Percentiles rank a stretch among this genome's conserved stretches.
phyloP scores from a whole-genome alignment of 2,888 invertebrate species.

The Diadromus collaris region DNA sequence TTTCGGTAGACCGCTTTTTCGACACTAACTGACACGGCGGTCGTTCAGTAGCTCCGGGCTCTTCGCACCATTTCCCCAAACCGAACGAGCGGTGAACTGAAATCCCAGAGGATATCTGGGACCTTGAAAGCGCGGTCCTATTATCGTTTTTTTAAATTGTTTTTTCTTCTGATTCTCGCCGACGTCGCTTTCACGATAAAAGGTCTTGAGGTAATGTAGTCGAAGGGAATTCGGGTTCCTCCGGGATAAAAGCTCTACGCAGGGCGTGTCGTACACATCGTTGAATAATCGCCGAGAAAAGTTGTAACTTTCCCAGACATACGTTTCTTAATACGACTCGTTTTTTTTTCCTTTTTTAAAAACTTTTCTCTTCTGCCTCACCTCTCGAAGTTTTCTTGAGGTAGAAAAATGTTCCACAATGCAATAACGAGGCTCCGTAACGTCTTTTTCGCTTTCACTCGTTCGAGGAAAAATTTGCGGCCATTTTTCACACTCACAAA shows the following conservation, averaged over 20 bases:
- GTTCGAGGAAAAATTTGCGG: constrained; percentile 13
- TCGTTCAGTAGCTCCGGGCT: constrained; percentile 45
- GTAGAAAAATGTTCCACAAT: background rate
- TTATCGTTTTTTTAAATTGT: constrained; percentile 37
- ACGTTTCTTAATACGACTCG: background rate
- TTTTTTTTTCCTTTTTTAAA: background rate
- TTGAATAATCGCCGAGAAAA: constrained; percentile 18
- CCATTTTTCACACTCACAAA: constrained; percentile 23
- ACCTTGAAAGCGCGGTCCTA: constrained; percentile 52
- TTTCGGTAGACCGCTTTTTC: constrained; percentile 49
- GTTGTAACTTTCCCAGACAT: constrained; percentile 13
- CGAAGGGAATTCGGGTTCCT: constrained; percentile 35
- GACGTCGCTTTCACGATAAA: constrained; percentile 51
- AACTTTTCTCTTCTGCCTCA: background rate
- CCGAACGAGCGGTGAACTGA: constrained; percentile 51
- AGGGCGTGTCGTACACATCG: constrained; percentile 30
- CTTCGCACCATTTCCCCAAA: constrained; percentile 36
- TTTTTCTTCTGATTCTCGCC: constrained; percentile 30
- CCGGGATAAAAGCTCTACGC: constrained; percentile 8
- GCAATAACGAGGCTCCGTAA: constrained; percentile 8
- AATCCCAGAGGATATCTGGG: constrained; percentile 55
- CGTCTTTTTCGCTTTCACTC: background rate
- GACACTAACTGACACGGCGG: constrained; percentile 53
- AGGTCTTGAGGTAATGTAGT: constrained; percentile 42
- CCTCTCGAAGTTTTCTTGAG: background rate